A percentile compares a stretch with the other conserved stretches of the same genome.
Evolutionary conservation across 2,113 vertebrate species (phyloP).

Genomic region (Lasiurus cinereus): DNA sequence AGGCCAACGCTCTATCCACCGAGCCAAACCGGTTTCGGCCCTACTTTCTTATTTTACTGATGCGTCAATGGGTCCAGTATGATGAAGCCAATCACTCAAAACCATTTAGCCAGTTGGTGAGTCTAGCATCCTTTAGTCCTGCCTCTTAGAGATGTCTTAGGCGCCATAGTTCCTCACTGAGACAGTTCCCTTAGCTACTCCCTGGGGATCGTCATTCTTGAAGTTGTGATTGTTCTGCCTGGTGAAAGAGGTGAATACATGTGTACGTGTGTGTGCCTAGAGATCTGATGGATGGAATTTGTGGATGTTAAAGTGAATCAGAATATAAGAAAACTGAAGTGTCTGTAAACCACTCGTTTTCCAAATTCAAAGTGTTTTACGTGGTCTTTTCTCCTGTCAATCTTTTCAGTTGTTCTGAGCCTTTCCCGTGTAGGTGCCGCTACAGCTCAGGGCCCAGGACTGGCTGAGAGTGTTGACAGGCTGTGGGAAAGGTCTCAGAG

Average conservation of each 20-base stretch:
- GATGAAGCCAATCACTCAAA: background rate
- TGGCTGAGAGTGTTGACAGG: conserved; percentile 2
- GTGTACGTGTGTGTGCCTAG: too few relatives aligned
- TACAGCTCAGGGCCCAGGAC: background rate
- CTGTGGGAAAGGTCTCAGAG: background rate
- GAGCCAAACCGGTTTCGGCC: too few relatives aligned
- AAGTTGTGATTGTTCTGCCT: background rate
- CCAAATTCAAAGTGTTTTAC: background rate
- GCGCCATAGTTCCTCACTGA: background rate
- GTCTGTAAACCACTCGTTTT: background rate
- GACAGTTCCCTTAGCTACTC: background rate
- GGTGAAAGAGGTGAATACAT: background rate
- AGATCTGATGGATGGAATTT: conserved; percentile 4
- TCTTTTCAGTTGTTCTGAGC: background rate
- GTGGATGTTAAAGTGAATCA: background rate
- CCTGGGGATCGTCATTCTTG: background rate
- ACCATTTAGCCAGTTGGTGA: background rate
- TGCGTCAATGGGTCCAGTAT: background rate
- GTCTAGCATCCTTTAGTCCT: background rate
- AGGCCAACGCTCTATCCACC: too few relatives aligned
- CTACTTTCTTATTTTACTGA: background rate
- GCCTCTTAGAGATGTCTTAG: background rate
- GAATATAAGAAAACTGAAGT: background rate
- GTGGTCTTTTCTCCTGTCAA: background rate
- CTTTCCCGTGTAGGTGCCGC: background rate